Evolutionary conservation across 2,888 invertebrate genomes (phyloP).

Genomic region (Rambutsinella grinnellia): DNA sequence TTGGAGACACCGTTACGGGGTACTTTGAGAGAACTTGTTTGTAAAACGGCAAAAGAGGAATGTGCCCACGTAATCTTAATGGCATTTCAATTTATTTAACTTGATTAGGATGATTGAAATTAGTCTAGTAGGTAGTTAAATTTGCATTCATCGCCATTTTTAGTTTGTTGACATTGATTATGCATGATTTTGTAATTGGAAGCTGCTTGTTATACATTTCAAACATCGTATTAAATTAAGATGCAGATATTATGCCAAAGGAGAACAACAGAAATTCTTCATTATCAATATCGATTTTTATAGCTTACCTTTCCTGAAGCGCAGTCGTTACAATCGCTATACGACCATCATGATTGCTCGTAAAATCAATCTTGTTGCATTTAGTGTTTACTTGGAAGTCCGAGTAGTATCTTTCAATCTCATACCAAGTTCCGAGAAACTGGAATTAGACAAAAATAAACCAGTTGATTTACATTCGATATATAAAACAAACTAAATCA

Average conservation of each 20-base stretch:
- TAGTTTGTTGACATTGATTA: too few species aligned
- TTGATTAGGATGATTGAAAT: too few species aligned
- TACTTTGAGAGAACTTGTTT: too few species aligned
- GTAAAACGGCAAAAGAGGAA: too few species aligned
- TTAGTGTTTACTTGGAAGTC: constrained; percentile 66
- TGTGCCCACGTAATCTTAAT: too few species aligned
- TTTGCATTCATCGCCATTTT: too few species aligned
- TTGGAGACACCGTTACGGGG: too few species aligned
- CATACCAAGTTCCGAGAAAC: constrained; percentile 67
- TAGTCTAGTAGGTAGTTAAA: too few species aligned
- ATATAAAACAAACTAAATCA: background rate
- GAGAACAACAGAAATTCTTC: background rate
- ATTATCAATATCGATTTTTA: background rate
- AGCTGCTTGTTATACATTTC: too few species aligned
- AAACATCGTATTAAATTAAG: too few species aligned
- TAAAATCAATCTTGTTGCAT: constrained; percentile 66
- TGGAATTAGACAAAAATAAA: constrained; percentile 23
- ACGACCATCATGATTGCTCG: constrained; percentile 64
- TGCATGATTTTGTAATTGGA: too few species aligned
- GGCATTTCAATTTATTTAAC: too few species aligned
- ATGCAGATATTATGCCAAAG: background rate
- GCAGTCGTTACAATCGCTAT: constrained; percentile 65
- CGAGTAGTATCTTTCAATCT: constrained; percentile 66
- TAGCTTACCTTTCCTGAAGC: constrained; percentile 65
- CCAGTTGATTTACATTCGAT: background rate